These are phyloP conservation scores for Paratrypauchen microcephalus DNA, from an alignment of 2,797 vertebrate species.

Conservation along the genomic window DNA sequence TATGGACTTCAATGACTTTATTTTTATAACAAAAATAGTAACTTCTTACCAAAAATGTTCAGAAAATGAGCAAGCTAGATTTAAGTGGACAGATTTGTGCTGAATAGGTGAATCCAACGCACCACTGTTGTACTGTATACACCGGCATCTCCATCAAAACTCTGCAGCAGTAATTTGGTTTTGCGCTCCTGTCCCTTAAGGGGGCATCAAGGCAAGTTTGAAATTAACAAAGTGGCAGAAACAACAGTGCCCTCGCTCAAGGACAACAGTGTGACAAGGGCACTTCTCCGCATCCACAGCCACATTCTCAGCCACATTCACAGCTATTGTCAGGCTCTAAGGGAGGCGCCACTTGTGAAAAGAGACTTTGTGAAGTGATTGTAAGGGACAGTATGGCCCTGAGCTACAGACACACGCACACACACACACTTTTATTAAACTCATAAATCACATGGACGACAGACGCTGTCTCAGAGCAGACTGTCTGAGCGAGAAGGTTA, in stretches of 20 bases:
- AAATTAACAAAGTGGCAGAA: conserved; percentile 72
- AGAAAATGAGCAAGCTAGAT: not conserved
- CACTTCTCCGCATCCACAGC: conserved; percentile 47
- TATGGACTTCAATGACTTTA: not conserved
- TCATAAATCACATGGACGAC: conserved; percentile 77
- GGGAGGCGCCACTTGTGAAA: conserved; percentile 65
- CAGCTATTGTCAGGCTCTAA: conserved; percentile 68
- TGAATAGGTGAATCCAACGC: conserved; percentile 45
- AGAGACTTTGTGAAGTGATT: conserved; percentile 70
- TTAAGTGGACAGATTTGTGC: conserved; percentile 22
- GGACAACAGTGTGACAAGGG: conserved; percentile 72
- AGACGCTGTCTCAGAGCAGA: conserved; percentile 69
- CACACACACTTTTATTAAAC: conserved; percentile 72
- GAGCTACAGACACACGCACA: conserved; percentile 56
- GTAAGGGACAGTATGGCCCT: conserved; percentile 74
- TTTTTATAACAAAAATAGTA: not conserved
- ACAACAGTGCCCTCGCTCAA: conserved; percentile 67
- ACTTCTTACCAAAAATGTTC: not conserved
- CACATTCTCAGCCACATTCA: conserved; percentile 65
- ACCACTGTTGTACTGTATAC: conserved; percentile 40
- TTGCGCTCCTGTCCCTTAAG: conserved; percentile 60
- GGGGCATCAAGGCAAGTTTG: conserved; percentile 67
- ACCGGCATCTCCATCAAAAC: conserved; percentile 57
- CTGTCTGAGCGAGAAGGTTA: conserved; percentile 71
- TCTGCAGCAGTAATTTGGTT: conserved; percentile 63